These are phyloP conservation scores for Allolobophora icterica DNA, from an alignment of 2,888 invertebrate species.

Conservation along the genomic window DNA sequence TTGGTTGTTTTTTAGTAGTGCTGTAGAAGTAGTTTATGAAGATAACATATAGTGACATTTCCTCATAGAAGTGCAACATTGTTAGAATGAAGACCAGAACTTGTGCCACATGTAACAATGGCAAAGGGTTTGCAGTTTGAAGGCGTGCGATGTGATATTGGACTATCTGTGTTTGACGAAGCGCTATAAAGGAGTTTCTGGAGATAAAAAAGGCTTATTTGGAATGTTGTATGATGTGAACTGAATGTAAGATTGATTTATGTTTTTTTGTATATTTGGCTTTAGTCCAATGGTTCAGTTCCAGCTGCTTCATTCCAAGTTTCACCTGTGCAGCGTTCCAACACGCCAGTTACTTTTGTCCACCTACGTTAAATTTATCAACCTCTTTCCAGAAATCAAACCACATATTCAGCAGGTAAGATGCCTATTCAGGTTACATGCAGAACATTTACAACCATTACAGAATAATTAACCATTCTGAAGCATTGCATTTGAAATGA, in stretches of 20 bases:
- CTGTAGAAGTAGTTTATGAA: too few relatives aligned
- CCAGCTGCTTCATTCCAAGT: conserved; percentile 96
- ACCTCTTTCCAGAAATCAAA: conserved; percentile 98
- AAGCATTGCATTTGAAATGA: neutral
- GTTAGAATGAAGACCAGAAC: too few relatives aligned
- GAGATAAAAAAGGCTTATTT: neutral
- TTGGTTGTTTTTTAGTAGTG: neutral
- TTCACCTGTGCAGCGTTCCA: conserved; percentile 95
- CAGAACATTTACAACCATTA: neutral
- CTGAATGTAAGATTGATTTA: neutral
- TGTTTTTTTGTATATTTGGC: neutral
- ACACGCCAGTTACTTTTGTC: conserved; percentile 94
- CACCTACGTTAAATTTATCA: conserved; percentile 98
- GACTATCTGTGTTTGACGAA: too few relatives aligned
- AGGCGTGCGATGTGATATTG: neutral
- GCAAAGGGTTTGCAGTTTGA: neutral
- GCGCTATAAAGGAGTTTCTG: neutral
- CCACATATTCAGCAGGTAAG: conserved; percentile 93
- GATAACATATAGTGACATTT: too few relatives aligned
- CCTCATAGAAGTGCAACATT: too few relatives aligned
- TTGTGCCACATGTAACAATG: too few relatives aligned
- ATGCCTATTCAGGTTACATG: neutral
- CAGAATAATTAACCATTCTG: neutral
- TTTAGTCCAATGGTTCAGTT: conserved; percentile 92
- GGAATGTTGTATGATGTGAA: neutral